These are phyloP conservation scores for Leucoraja ocellata DNA, from an alignment of 2,797 vertebrate species.

Conservation along the genomic window DNA sequence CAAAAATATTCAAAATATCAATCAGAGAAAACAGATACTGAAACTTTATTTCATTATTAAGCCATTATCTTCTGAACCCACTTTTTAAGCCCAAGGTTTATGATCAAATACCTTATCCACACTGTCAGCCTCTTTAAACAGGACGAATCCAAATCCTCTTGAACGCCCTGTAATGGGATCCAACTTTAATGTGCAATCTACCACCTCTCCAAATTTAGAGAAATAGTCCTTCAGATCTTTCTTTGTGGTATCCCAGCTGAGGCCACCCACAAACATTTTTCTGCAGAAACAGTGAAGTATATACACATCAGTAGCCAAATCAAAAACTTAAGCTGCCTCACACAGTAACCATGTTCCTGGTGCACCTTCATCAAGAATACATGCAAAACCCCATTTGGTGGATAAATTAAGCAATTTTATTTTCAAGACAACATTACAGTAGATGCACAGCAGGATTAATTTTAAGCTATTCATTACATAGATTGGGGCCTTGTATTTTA, in stretches of 20 bases:
- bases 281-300: constrained; percentile 54
- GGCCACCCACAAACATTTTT: constrained; percentile 85
- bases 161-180: constrained; percentile 83
- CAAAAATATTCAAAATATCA: constrained; percentile 34
- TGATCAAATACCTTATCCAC: constrained; percentile 73
- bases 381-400: not conserved
- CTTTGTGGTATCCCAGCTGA: constrained; percentile 88
- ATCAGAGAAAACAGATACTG: constrained; percentile 17
- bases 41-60: not conserved
- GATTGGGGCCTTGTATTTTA: constrained; percentile 12
- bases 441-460: constrained; percentile 19
- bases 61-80: constrained; percentile 21
- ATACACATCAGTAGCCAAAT: constrained; percentile 38
- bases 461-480: constrained; percentile 17
- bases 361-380: constrained; percentile 29
- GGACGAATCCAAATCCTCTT: constrained; percentile 79
- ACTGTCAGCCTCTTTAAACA: constrained; percentile 78
- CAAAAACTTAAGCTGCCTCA: constrained; percentile 36
- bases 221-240: constrained; percentile 88
- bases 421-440: constrained; percentile 19
- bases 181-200: constrained; percentile 82
- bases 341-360: constrained; percentile 26
- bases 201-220: constrained; percentile 80
- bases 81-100: constrained; percentile 14
- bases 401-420: constrained; percentile 19